Evolutionary conservation across 2,888 invertebrate species (phyloP), one percentile per base, ranked within the genome.

Genomic region (Trichopria drosophilae): DNA sequence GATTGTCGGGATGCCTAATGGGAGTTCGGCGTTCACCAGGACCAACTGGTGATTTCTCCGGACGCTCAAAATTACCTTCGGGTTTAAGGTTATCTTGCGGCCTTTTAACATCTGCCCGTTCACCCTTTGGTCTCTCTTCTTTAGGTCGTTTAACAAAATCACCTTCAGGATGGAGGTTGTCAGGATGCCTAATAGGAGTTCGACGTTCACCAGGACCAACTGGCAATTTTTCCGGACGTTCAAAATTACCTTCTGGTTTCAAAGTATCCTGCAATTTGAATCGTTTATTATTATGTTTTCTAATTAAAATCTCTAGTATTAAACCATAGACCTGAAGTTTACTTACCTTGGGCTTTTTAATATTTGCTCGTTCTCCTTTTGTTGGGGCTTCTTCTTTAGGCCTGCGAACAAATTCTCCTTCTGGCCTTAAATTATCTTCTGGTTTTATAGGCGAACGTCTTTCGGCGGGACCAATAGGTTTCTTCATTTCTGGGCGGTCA

Each of bases 141-240:
- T 76, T 72, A 0, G 75, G 79, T 56, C 71, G 78, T 20, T 68
- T 75, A 0, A 68, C 53, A 51, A 80, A 80, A 3, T 83, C 79
- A 2, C 84, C 84, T 65, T 84, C 84, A 0, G 81, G 80, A 55
- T 71, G 72, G 0, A 84, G 62, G 62, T 83, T 83, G 54, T 81
- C 80, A n/a, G 66, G 60, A 56, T 66, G 76, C 53, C 64, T 67
- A 6, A 75, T 75, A 0, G 72, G 69, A 1, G 63, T 66, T 10
- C 75, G 64, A 47, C 76, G 68, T 35, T 81, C 76, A 55, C 81
- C 82, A 16, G 76, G 80, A 56, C 79, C 82, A 48, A 67, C 62
- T 6, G 81, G 80, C 26, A 58, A 46, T 42, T 63, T 59, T 3
- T 64, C 62, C 0, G 65, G 69, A 1, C 73, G 68, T 19, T 55